phyloP scores from a whole-genome alignment of 2,113 vertebrate species.

The Nettapus auritus region DNA sequence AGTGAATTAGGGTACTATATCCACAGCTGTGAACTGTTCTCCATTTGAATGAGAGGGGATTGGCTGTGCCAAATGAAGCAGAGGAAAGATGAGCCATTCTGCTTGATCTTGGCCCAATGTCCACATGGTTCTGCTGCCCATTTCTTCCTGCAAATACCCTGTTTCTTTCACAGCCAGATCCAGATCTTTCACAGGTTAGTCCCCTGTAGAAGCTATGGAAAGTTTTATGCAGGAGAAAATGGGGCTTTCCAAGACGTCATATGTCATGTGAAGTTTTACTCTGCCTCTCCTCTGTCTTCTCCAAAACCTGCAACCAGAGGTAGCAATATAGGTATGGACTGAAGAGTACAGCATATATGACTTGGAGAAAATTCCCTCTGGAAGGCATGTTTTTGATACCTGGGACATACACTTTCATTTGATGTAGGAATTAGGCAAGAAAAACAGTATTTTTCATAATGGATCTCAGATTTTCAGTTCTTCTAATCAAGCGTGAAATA shows the following conservation, averaged over 20 bases:
- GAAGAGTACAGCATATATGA: not conserved
- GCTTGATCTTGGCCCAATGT: not conserved
- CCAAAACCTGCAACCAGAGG: not conserved
- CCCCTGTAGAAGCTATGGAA: not conserved
- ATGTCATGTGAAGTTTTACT: not conserved
- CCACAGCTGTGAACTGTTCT: not conserved
- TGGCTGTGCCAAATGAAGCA: not conserved
- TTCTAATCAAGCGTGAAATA: not conserved
- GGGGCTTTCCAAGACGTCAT: not conserved
- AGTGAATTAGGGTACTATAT: not conserved
- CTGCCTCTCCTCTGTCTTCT: not conserved
- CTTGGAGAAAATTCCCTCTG: not conserved
- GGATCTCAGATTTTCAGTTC: not conserved
- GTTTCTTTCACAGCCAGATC: not conserved
- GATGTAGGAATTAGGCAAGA: not conserved
- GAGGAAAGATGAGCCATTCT: fast-evolving
- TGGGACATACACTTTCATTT: not conserved
- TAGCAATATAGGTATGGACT: not conserved
- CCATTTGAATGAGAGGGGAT: not conserved
- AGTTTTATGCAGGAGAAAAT: not conserved
- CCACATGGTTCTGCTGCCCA: fast-evolving
- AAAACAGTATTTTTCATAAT: not conserved
- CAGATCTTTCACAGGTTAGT: not conserved
- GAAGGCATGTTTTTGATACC: not conserved
- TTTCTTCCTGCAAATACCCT: not conserved